Evolutionary conservation across 2,888 invertebrate genomes (phyloP), one percentile per base, ranked within the genome.

Genomic region (Fabriciana adippe): DNA sequence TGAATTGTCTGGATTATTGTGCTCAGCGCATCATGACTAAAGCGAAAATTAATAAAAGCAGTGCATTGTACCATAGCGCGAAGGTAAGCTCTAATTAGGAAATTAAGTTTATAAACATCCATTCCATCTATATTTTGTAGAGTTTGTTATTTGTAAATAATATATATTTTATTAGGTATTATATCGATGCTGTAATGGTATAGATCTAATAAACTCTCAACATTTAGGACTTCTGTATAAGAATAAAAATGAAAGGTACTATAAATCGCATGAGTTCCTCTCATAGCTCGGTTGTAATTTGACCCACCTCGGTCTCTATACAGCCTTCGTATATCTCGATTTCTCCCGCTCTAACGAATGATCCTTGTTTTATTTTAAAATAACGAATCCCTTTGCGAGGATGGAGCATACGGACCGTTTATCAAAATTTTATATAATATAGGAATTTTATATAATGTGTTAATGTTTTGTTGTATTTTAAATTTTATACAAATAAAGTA

Each of bases 1-100:
- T 85, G 84, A 82, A 71, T 54, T 77, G 75, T 72, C 75, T 75
- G 87, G 88, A 85, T 85, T 84, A 69, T 65, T 67, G 74, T 74
- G 67, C 73, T 83, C 75, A 3, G 11, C 35, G 11, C 6, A 35
- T 41, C 73, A 94, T 94, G 94, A 94, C 94, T 76, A 94, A 94
- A 85, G 93, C 94, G 69, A 94, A 94, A 83, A 83, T 85, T 76
- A 93, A 91, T 66, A 83, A 92, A 79, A 93, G 92, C 72, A 94
- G 93, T 81, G 96, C 96, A 74, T 93, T 96, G 69, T 96, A 94
- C 86, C 96, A 96, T 88, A 94, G 96, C 81, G 95, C 95, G 65
- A 96, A 96, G 95, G 96, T 96, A 84, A 92, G 91, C 80, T 80
- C 53, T 56, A 18, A 55, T 54, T 64, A 48, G 31, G 45, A 67